Evolutionary conservation across 35 echinoderm and acorn worm species (phyloP).

Genomic region (Lytechinus pictus): DNA sequence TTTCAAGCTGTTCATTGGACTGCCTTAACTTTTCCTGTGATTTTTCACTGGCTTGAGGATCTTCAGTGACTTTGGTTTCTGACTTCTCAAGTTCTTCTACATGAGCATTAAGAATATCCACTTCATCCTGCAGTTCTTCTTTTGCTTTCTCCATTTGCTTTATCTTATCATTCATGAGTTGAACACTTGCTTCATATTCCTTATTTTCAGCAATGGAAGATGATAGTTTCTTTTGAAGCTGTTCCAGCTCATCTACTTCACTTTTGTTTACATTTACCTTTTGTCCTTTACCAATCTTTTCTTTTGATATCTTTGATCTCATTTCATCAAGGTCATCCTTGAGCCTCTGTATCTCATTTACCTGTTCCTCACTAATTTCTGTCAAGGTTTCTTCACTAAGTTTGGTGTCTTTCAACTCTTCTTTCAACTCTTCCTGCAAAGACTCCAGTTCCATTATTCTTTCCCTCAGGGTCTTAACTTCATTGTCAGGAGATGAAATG

Average conservation of each 20-base stretch:
- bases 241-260: neutral
- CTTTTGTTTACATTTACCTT: neutral
- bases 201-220: conserved; percentile 6
- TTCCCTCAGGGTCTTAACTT: conserved; percentile 4
- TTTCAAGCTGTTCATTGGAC: conserved; percentile 30
- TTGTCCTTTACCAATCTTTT: neutral
- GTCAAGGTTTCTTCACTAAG: conserved; percentile 53
- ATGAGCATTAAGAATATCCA: conserved; percentile 26
- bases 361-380: conserved; percentile 52
- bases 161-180: neutral
- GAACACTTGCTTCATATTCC: neutral
- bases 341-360: conserved; percentile 49
- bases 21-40: neutral
- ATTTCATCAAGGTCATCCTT: conserved; percentile 53
- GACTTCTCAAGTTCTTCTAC: conserved; percentile 38
- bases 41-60: conserved; percentile 39
- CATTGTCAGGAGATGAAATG: neutral
- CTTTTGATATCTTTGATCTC: neutral
- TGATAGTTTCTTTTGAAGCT: neutral
- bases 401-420: conserved; percentile 57
- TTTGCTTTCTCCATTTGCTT: conserved; percentile 28
- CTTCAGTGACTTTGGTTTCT: neutral
- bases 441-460: conserved; percentile 55
- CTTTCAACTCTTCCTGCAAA: conserved; percentile 51
- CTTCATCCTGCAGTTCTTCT: neutral